A percentile compares a stretch with the other conserved stretches of the same genome.
Evolutionary conservation across 2,888 invertebrate genomes (phyloP).

Genomic region (Lapara coniferarum): DNA sequence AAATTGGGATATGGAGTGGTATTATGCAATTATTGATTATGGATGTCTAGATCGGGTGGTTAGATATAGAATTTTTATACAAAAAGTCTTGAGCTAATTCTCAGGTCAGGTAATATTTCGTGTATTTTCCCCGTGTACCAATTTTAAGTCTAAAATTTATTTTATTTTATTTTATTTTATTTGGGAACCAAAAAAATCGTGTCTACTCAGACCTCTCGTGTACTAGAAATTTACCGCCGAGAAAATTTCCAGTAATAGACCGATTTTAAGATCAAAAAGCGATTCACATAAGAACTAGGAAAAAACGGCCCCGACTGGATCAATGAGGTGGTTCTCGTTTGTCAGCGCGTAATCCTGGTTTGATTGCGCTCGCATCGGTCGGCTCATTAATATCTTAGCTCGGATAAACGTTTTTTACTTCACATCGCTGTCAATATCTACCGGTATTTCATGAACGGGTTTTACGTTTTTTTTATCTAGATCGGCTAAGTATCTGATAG

Average conservation of each 20-base stretch:
- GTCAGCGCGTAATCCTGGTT: slow-evolving; percentile 55
- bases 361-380: slow-evolving; percentile 52
- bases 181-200: too few relatives aligned
- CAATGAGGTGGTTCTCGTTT: slow-evolving; percentile 35
- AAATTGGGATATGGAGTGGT: too few relatives aligned
- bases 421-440: slow-evolving; percentile 3
- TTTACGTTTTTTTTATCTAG: neutral
- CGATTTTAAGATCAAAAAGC: slow-evolving; percentile 7
- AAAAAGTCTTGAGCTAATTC: too few relatives aligned
- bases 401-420: slow-evolving; percentile 25
- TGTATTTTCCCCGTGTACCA: too few relatives aligned
- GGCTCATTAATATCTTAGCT: slow-evolving; percentile 48
- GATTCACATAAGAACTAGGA: neutral
- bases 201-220: too few relatives aligned
- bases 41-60: neutral
- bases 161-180: too few relatives aligned
- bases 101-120: too few relatives aligned
- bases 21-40: neutral
- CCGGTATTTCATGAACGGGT: neutral
- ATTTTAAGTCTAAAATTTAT: too few relatives aligned
- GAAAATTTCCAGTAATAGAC: neutral
- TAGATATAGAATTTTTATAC: neutral
- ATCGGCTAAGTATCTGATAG: neutral
- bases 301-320: neutral
- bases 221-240: too few relatives aligned